Evolutionary conservation across 2,113 vertebrate genomes (phyloP).

Genomic region (Aythya baeri): DNA sequence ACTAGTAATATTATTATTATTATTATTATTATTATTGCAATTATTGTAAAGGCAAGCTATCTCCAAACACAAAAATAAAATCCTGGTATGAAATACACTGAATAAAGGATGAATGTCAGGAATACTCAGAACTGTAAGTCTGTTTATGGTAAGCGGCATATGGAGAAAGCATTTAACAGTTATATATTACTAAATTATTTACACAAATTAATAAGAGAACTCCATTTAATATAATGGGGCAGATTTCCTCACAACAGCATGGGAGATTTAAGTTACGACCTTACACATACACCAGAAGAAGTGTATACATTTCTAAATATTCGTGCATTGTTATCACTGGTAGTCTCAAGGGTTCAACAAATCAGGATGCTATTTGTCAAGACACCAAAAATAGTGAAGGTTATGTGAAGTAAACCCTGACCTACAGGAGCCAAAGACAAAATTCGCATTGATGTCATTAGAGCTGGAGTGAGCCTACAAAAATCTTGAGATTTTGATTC

Average conservation of each 20-base stretch:
- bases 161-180: not conserved
- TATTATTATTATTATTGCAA: not conserved
- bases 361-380: not conserved
- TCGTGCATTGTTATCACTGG: accelerated
- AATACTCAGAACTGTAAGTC: not conserved
- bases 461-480: not conserved
- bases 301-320: accelerated
- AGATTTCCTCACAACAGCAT: not conserved
- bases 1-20: not conserved
- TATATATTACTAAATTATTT: not conserved
- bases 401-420: not conserved
- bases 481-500: not conserved
- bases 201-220: not conserved
- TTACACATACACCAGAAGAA: accelerated
- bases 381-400: not conserved
- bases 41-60: not conserved
- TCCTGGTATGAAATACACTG: not conserved
- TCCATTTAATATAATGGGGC: not conserved
- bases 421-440: not conserved
- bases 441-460: accelerated
- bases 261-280: not conserved
- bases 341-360: not conserved
- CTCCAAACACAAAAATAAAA: not conserved
- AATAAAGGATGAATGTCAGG: not conserved
- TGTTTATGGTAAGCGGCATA: not conserved